phyloP scores from a whole-genome alignment of 2,113 vertebrate genomes.

The Amazona vittata region DNA sequence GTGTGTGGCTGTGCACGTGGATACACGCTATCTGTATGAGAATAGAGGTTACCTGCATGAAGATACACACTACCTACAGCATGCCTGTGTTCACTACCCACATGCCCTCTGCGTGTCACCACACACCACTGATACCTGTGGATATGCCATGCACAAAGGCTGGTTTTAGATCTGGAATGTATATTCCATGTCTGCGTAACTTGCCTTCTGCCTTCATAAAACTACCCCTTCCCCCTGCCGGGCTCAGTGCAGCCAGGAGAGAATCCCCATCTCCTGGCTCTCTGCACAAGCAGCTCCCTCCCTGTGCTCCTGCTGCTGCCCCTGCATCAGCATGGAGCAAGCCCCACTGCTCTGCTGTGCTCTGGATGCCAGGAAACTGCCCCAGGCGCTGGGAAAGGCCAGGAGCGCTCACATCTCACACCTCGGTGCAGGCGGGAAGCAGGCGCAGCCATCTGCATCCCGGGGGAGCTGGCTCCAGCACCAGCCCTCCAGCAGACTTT shows the following conservation, averaged over 20 bases:
- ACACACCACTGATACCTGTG: accelerated
- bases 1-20: neutral
- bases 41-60: accelerated
- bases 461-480: neutral
- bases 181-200: accelerated
- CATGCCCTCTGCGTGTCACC: accelerated
- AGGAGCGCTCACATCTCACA: neutral
- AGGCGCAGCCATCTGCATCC: neutral
- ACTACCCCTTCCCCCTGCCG: accelerated
- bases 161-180: neutral
- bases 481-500: neutral
- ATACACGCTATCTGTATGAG: accelerated
- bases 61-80: neutral
- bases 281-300: neutral
- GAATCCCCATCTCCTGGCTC: neutral
- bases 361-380: neutral
- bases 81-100: accelerated
- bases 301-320: accelerated
- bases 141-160: accelerated
- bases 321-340: neutral
- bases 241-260: neutral
- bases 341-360: neutral
- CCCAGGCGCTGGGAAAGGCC: neutral
- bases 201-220: neutral
- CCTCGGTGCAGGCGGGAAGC: neutral